Evolutionary conservation across 64 coral and sea anemone genomes (phyloP).

Genomic region (Stichodactyla helianthus): DNA sequence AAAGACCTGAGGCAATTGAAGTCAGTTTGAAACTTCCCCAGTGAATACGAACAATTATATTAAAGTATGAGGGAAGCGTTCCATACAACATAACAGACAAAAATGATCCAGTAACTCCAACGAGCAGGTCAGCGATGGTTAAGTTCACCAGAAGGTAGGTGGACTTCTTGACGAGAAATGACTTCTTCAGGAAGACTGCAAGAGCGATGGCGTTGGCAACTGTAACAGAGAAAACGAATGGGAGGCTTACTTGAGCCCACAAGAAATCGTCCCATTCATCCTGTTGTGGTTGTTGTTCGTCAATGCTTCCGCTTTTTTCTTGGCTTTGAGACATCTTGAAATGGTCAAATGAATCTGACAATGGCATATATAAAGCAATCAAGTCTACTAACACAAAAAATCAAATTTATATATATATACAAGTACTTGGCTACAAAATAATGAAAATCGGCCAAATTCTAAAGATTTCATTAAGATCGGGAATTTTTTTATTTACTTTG

Average conservation of each 20-base stretch:
- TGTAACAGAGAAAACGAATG: neutral
- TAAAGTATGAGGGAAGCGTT: neutral
- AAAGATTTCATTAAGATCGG: too few relatives aligned
- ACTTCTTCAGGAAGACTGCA: neutral
- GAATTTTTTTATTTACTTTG: too few relatives aligned
- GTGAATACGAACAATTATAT: too few relatives aligned
- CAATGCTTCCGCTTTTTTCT: too few relatives aligned
- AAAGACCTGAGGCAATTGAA: neutral
- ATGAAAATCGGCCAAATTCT: too few relatives aligned
- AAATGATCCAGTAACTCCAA: neutral
- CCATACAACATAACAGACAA: neutral
- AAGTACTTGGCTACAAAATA: too few relatives aligned
- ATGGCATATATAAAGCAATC: too few relatives aligned
- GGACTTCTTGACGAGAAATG: neutral
- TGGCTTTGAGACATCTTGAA: too few relatives aligned
- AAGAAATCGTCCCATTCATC: neutral
- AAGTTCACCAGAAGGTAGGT: neutral
- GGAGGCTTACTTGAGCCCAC: neutral
- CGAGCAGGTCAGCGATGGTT: constrained; percentile 1
- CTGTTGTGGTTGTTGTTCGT: too few relatives aligned
- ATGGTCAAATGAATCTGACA: too few relatives aligned
- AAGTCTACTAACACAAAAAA: too few relatives aligned
- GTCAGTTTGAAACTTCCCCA: neutral
- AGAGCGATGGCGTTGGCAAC: neutral
- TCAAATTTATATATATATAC: too few relatives aligned